Base-by-base conservation (phyloP, 2,113 vertebrate genomes). In the Empidonax traillii region DNA sequence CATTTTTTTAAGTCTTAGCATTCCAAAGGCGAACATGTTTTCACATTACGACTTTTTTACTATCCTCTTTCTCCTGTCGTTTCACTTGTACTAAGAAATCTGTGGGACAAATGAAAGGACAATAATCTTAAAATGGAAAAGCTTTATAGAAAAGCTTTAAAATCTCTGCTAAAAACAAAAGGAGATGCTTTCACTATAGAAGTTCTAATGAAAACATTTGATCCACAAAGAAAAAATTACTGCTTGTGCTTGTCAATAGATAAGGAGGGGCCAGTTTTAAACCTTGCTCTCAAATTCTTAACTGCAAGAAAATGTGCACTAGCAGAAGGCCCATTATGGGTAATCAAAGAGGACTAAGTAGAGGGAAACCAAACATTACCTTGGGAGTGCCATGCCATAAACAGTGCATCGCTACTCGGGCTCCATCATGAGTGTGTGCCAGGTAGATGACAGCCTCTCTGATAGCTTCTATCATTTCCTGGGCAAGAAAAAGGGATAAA, bases 391-490 rank as follows among this genome's bases (percentile, higher is more conserved):
- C 99, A 20, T 99, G 98, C 99, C 99, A 99, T 58, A 99, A 95
- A 87, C 99, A 99, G 91, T 99, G 98, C 99, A 99, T 99, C 3
- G 99, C 98, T 52, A 99, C 99, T 86, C 99, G 97, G 19, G 99
- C 99, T 12, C 99, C 99, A 39, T 99, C 99, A 0, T 99, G 99
- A 5, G 99, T 99, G 95, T 99, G 99, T 1, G 99, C 98, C 97
- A 99, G 97, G 97, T 99, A 99, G 52, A 99, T 97, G 10, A 99
- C 99, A 0, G 99, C 97, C 95, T 99, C 99, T 77, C 99, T 98
- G 95, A 99, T 98, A 51, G 98, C 98, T 98, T 99, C 99, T n/a
- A 99, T 99, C 98, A 99, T 98, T 97, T 99, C 99, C 99, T 99
- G 94, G 16, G 83, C 69, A 87, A 95, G 8, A 95, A 94, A 93